These are phyloP conservation scores for Callocephalon fimbriatum DNA, from an alignment of 2,113 vertebrate genomes.

Conservation along the genomic window DNA sequence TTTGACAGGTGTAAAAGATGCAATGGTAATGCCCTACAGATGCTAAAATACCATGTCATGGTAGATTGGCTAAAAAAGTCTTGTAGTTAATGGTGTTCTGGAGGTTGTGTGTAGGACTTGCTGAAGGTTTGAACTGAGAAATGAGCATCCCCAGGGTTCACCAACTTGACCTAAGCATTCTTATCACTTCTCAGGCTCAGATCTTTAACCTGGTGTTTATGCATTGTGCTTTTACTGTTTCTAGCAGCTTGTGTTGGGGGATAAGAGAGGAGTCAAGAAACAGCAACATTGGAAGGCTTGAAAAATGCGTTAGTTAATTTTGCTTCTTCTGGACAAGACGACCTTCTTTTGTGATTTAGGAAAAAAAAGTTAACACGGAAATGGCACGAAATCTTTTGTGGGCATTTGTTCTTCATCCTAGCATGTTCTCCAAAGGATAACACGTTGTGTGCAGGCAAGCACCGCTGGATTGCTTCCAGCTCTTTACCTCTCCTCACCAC, in stretches of 20 bases:
- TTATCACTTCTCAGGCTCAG: not conserved
- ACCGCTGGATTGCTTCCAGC: constrained; percentile 1
- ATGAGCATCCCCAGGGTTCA: not conserved
- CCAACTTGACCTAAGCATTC: not conserved
- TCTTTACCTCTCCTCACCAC: not conserved
- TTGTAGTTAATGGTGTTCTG: not conserved
- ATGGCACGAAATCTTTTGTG: not conserved
- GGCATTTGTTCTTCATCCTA: not conserved
- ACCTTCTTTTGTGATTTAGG: constrained; percentile 5
- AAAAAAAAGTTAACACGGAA: constrained; percentile 7
- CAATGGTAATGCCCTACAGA: no score
- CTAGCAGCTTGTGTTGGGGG: not conserved
- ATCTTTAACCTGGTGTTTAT: not conserved
- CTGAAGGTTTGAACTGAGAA: not conserved
- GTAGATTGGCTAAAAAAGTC: not conserved
- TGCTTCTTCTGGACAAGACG: constrained; percentile 40
- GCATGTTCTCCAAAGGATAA: not conserved
- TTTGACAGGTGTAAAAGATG: not conserved
- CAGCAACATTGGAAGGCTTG: not conserved
- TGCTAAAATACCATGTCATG: accelerated
- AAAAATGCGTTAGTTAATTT: constrained; percentile 9
- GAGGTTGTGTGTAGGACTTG: not conserved
- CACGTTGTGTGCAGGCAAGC: not conserved
- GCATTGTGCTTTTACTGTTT: not conserved
- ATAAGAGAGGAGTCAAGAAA: not conserved